Base-by-base conservation (phyloP, 2,888 invertebrate species). In the Alviniconcha strummeri region DNA sequence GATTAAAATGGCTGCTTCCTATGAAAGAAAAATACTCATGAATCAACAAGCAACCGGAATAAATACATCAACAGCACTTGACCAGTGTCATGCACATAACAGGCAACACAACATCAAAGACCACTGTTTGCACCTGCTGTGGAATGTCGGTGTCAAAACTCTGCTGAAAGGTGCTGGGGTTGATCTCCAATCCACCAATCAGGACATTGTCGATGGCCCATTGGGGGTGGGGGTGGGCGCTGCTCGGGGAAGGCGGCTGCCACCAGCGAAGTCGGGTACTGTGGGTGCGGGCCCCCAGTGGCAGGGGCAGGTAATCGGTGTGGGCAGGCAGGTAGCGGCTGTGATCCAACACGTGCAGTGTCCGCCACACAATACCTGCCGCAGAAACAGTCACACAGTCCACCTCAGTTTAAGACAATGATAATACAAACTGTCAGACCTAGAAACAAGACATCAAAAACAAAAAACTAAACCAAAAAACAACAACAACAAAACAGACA, bases 111-210 rank as follows among this genome's bases (percentile, higher is more conserved):
- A 36, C 36, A 36, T 0, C 36, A 0, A 36, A 36, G 36, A 36
- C 36, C 3, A 60, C 4, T 60, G 60, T 60, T 60, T 60, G 36
- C 52, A 77, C 82, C 56, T 77, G 69, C 11, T 82, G 82, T 6
- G 82, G 82, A 54, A 55, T 15, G 36, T 82, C 82, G 13, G 19
- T 9, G 52, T 92, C 91, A 88, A 94, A 94, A 11, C 88, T 87
- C 79, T 93, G 93, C 78, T 90, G 86, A 57, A 93, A 86, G 55
- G 88, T 85, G 82, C 92, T 91, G 7, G 93, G 92, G 88, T 93
- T 93, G 80, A 94, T 93, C 86, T 93, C 93, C n/a, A 90, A 90
- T 0, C 94, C 94, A n/a, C 94, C 94, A 80, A 94, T 93, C 82
- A 90, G 92, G 54, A 94, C 91, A 86, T 94, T 90, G 88, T 94